Percentiles rank a stretch among this genome's conserved stretches.
phyloP scores from a whole-genome alignment of 2,888 invertebrate genomes.

The Netelia melanura region DNA sequence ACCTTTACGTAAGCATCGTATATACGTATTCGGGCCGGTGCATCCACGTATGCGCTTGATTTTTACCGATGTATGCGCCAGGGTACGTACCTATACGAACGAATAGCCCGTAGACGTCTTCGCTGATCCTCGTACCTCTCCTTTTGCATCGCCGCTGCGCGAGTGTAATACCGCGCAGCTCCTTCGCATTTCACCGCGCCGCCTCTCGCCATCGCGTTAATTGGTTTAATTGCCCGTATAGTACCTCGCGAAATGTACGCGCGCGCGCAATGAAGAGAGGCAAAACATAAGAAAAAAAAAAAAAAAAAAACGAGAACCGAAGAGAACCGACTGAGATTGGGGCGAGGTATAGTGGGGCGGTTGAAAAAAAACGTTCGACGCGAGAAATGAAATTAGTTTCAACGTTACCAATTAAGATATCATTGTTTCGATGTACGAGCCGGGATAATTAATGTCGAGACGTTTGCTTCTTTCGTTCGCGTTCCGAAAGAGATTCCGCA shows the following conservation, averaged over 20 bases:
- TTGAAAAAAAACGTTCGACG: slow-evolving; percentile 31
- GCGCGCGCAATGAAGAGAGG: slow-evolving; percentile 60
- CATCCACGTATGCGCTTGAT: neutral
- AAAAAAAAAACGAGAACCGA: neutral
- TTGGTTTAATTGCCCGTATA: slow-evolving; percentile 82
- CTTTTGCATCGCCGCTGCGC: slow-evolving; percentile 7
- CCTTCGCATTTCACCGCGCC: slow-evolving; percentile 64
- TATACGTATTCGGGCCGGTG: slow-evolving; percentile 72
- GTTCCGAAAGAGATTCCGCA: neutral
- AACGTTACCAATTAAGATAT: slow-evolving; percentile 54
- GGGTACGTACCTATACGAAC: slow-evolving; percentile 1
- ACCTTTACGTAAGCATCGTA: slow-evolving; percentile 83
- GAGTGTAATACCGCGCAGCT: slow-evolving; percentile 18
- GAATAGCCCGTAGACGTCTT: neutral
- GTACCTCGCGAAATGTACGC: slow-evolving; percentile 75
- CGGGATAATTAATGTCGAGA: slow-evolving; percentile 2
- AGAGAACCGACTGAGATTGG: slow-evolving; percentile 17
- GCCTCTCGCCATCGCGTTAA: slow-evolving; percentile 77
- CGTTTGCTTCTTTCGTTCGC: neutral
- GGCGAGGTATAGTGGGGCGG: neutral
- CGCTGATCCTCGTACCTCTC: slow-evolving; percentile 10
- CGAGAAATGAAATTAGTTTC: slow-evolving; percentile 30
- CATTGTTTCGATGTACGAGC: slow-evolving; percentile 43
- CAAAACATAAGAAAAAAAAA: slow-evolving; percentile 30
- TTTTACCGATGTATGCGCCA: slow-evolving; percentile 23